Base-by-base conservation (phyloP, 2,797 vertebrate species). In the Semotilus atromaculatus region DNA sequence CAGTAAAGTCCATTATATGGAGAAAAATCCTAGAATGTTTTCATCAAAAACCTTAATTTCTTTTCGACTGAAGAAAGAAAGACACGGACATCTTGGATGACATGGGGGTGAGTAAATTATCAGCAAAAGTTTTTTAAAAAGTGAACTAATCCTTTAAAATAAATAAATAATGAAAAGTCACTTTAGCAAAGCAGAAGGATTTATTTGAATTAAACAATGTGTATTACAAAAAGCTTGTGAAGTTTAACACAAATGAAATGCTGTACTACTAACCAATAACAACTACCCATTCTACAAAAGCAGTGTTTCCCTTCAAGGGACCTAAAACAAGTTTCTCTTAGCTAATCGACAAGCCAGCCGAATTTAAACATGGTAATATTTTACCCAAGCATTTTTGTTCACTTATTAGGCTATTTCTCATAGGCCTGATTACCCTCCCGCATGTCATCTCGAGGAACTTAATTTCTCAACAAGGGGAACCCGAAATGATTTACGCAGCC, bases 401-500 rank as follows among this genome's bases (percentile, higher is more conserved):
- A 48, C 38, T 79, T 60, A 58, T 76, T 34, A 64, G 21, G 43
- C 43, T 51, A 48, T 80, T 70, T 55, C 34, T 29, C n/a, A 13
- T 21, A 34, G 34, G 34, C 16, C 3, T 2, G n/a, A 40, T 40
- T 70, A 29, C n/a, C 29, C 40, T 36, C 7, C 0, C 8, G 8
- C 55, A 48, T 14, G 18, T 43, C 36, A 82, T 62, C 19, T 45
- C 1, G 13, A 36, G 38, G 13, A 60, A 64, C 40, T 11, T 18
- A 62, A 82, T 23, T 16, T 72, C 19, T 45, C 7, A 60, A 73
- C 31, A n/a, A 75, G 48, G 21, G 73, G 13, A 82, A 48, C 7
- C 77, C 3, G 11, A 58, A 81, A 58, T 60, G 7, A 81, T 48
- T 81, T 34, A 23, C 8, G 21, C 34, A 81, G 51, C 80, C 80